Evolutionary conservation across 2,797 vertebrate genomes (phyloP).

Genomic region (Carapus acus): DNA sequence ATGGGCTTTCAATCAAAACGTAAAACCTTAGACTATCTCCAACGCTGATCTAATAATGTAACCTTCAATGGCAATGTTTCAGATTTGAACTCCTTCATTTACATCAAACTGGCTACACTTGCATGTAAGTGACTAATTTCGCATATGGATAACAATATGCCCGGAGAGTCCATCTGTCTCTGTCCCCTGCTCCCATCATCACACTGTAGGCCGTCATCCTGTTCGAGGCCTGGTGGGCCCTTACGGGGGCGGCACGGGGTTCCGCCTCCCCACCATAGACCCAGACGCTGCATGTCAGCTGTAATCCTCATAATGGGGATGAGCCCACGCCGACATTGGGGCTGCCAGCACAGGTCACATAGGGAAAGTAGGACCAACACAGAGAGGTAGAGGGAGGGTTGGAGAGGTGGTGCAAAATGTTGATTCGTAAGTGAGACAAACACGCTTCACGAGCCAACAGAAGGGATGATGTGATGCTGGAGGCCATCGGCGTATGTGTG

Average conservation of each 20-base stretch:
- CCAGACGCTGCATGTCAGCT: constrained; percentile 48
- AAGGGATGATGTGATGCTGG: background rate
- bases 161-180: constrained; percentile 20
- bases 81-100: constrained; percentile 22
- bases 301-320: constrained; percentile 52
- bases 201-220: background rate
- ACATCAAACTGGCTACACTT: constrained; percentile 14
- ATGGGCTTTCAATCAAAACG: constrained; percentile 2
- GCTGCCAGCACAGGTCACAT: constrained; percentile 24
- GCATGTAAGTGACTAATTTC: constrained; percentile 23
- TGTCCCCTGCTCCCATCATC: constrained; percentile 18
- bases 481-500: background rate
- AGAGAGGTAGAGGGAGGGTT: background rate
- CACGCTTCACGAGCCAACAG: background rate
- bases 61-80: background rate
- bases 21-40: background rate
- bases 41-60: background rate
- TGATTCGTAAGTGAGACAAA: constrained; percentile 1
- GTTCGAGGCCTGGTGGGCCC: constrained; percentile 17
- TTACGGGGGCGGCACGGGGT: constrained; percentile 38
- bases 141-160: constrained; percentile 20
- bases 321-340: constrained; percentile 22
- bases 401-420: background rate
- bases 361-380: constrained; percentile 1
- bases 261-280: constrained; percentile 37